Percentiles rank a stretch among this genome's conserved stretches.
These are phyloP conservation scores for Dolichotis patagonum DNA, from an alignment of 2,113 vertebrate genomes.

Conservation along the genomic window DNA sequence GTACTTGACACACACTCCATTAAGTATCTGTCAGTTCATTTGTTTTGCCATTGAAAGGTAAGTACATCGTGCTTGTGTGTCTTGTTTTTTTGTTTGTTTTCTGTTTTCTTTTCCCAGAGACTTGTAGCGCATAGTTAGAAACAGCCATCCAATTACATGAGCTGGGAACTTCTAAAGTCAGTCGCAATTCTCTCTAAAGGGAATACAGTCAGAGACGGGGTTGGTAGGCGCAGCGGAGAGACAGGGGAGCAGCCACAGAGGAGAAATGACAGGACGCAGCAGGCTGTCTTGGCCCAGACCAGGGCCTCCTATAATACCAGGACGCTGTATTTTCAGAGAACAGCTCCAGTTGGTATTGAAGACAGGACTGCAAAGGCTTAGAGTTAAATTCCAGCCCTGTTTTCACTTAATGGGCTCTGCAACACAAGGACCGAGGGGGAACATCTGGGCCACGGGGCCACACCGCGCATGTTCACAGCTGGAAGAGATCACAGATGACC, in stretches of 20 bases:
- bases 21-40: constrained; percentile 4
- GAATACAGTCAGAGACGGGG: neutral
- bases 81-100: neutral
- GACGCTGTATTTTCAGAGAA: constrained; percentile 39
- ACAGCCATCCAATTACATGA: neutral
- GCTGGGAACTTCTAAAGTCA: neutral
- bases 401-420: constrained; percentile 75
- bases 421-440: constrained; percentile 77
- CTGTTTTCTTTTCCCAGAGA: neutral
- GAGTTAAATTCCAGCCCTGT: constrained; percentile 82
- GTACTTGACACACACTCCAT: neutral
- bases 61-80: neutral
- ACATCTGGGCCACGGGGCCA: constrained; percentile 75
- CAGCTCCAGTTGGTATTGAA: constrained; percentile 55
- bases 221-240: neutral
- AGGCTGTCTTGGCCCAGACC: neutral
- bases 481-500: constrained; percentile 81
- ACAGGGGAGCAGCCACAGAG: neutral
- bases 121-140: constrained; percentile 27
- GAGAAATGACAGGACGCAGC: neutral
- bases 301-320: neutral
- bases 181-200: neutral
- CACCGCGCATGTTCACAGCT: constrained; percentile 79
- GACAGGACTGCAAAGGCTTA: constrained; percentile 54
- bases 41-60: neutral